A percentile compares a stretch with the other conserved stretches of the same genome.
phyloP scores from a whole-genome alignment of 1,140 invertebrate species.

The Drosophila orosa region DNA sequence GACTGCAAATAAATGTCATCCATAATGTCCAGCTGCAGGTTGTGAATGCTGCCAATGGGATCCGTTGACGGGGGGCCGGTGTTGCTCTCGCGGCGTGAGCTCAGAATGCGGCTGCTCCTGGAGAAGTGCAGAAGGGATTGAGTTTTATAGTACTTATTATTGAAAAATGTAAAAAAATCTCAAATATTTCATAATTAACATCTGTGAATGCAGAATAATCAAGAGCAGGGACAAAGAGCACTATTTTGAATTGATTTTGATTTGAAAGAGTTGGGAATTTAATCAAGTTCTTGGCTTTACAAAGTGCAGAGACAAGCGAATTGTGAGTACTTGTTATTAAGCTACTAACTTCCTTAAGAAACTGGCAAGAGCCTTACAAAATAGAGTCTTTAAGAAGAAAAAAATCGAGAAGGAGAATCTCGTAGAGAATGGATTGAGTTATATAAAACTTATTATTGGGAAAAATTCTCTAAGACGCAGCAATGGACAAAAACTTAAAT shows the following conservation, averaged over 20 bases:
- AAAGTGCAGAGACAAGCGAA: neutral
- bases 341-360: too few species aligned
- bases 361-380: too few species aligned
- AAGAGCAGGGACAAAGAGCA: neutral
- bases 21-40: constrained; percentile 93
- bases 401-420: neutral
- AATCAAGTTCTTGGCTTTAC: neutral
- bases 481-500: too few species aligned
- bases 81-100: constrained; percentile 79
- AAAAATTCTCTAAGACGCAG: too few species aligned
- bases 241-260: neutral
- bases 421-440: too few species aligned
- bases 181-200: neutral
- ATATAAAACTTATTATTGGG: too few species aligned
- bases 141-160: too few species aligned
- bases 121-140: too few species aligned
- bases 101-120: constrained; percentile 73
- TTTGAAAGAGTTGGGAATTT: neutral
- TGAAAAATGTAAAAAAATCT: neutral
- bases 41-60: constrained; percentile 90
- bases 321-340: neutral
- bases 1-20: constrained; percentile 92
- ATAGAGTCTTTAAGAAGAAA: too few species aligned
- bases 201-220: neutral
- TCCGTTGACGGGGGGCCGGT: constrained; percentile 88